phyloP scores from a whole-genome alignment of 64 coral and sea anemone genomes.

The Actinia tenebrosa region DNA sequence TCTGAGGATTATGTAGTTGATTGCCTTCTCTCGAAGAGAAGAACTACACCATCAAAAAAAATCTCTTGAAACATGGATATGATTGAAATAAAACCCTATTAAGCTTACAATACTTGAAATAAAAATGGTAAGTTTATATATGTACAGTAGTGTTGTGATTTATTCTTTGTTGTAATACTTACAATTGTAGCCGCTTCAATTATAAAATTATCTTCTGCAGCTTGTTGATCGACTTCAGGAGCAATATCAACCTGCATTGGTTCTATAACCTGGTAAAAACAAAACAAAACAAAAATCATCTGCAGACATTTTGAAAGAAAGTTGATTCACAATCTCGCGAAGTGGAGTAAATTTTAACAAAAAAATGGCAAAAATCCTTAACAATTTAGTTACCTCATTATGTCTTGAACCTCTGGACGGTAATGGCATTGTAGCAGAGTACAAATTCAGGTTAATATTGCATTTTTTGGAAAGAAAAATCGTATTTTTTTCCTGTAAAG shows the following conservation, averaged over 20 bases:
- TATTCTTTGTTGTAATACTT: background rate
- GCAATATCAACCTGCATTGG: slow-evolving; percentile 95
- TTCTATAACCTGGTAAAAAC: slow-evolving; percentile 41
- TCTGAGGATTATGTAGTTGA: no score
- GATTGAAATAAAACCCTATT: no score
- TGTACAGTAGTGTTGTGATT: no score
- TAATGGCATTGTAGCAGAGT: background rate
- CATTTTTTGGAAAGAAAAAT: background rate
- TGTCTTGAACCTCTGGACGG: slow-evolving; percentile 10
- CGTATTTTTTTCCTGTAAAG: background rate
- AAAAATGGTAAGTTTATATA: no score
- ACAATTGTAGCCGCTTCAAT: slow-evolving; percentile 82
- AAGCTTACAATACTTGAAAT: no score
- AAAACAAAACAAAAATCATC: background rate
- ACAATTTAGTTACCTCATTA: background rate
- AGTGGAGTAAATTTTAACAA: background rate
- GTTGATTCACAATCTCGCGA: background rate
- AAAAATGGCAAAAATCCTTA: background rate
- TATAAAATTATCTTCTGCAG: slow-evolving; percentile 71
- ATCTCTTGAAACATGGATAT: no score
- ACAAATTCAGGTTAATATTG: background rate
- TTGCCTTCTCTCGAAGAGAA: no score
- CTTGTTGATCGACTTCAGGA: slow-evolving; percentile 53
- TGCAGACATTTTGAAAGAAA: background rate
- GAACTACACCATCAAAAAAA: no score